These are phyloP conservation scores for Hoplodrina ambigua DNA, from an alignment of 2,888 invertebrate species.

Conservation along the genomic window DNA sequence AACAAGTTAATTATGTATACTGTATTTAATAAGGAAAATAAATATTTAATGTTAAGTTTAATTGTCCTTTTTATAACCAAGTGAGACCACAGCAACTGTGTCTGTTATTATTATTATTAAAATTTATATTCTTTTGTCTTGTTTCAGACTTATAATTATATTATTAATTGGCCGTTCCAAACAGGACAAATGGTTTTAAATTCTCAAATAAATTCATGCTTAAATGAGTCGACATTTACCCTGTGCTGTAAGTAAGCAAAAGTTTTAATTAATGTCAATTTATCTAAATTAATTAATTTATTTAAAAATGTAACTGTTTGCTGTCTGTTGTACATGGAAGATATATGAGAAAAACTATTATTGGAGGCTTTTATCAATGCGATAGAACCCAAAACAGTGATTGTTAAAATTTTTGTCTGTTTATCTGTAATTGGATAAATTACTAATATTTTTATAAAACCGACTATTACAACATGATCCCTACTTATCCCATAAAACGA, in stretches of 20 bases:
- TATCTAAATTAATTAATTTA: no score
- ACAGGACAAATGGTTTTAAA: conserved; percentile 31
- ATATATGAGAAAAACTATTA: no score
- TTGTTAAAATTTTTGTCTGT: no score
- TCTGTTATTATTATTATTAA: neutral
- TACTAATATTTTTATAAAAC: neutral
- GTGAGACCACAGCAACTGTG: no score
- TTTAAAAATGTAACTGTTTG: no score
- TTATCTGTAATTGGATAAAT: neutral
- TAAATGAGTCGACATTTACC: neutral
- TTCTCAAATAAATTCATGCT: neutral
- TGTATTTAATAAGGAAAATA: conserved; percentile 20
- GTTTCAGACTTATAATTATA: neutral
- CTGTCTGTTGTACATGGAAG: no score
- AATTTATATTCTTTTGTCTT: neutral
- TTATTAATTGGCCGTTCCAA: neutral
- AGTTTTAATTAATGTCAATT: conserved; percentile 1
- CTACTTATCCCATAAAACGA: neutral
- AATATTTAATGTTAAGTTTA: neutral
- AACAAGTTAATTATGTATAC: neutral
- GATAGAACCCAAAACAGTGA: no score
- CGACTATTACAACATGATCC: neutral
- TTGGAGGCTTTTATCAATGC: no score
- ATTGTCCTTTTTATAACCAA: neutral
- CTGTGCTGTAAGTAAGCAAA: neutral